Evolutionary conservation across 2,888 invertebrate species (phyloP), one percentile per base, ranked within the genome.

Genomic region (Eurytoma adleriae): DNA sequence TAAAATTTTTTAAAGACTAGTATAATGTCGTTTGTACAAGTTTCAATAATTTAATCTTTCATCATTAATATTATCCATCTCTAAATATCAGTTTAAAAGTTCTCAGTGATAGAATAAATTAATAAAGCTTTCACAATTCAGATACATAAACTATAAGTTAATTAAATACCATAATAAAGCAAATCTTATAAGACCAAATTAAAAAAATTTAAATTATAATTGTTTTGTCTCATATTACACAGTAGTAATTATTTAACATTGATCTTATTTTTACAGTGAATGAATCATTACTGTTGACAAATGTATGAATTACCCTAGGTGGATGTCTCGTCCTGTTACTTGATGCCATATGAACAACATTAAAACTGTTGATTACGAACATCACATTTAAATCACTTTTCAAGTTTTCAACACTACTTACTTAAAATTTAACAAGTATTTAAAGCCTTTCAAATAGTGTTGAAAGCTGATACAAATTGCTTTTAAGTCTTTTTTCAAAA

Each of bases 191-290:
- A 1, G 20, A n/a, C 16, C 56, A 56, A 56, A 56, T 2, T 56
- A 56, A 18, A 57, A 20, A 57, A 57, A 20, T 24, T 57, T 20
- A 24, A 59, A 71, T 24, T 20, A 48, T 66, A n/a, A n/a, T n/a
- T 73, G 18, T 52, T 66, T 40, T 48, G 56, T 66, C n/a, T 59
- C 24, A 27, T 62, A 14, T 24, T 52, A 62, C 24, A 7, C 27
- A 59, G 48, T 67, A 67, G 67, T n/a, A 75, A 48, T 70, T 70
- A 62, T 70, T 54, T 76, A 70, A 62, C 20, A 77, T 62, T 75
- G 75, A 69, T 56, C n/a, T 56, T 30, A 30, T 74, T 56, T 12
- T 61, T 68, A 68, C 50, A 64, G 62, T 54, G 16, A 75, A 67
- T 27, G 30, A 40, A 73, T 18, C 10, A 10, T 30, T 61, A 61